Evolutionary conservation across 2,888 invertebrate species (phyloP).

Genomic region (Yponomeuta sedellus): DNA sequence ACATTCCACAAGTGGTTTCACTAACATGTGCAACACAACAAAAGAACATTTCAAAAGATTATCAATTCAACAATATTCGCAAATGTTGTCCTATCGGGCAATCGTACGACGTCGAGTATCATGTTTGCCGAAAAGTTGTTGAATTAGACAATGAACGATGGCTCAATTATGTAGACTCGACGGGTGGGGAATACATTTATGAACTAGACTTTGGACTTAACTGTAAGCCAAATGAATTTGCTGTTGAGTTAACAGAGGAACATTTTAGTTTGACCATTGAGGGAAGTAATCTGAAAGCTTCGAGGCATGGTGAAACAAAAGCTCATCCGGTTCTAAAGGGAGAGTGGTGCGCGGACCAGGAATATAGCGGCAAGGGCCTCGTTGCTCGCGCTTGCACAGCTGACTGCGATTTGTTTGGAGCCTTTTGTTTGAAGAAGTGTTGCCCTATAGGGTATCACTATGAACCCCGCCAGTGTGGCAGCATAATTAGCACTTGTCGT

Average conservation of each 20-base stretch:
- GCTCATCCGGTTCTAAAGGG: conserved; percentile 29
- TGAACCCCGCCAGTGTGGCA: conserved; percentile 42
- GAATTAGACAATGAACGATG: conserved; percentile 33
- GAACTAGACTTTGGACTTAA: conserved; percentile 46
- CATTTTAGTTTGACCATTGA: conserved; percentile 40
- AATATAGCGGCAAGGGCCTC: conserved; percentile 31
- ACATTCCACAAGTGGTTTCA: conserved; percentile 49
- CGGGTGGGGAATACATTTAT: conserved; percentile 38
- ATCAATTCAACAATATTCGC: conserved; percentile 33
- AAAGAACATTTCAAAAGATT: neutral
- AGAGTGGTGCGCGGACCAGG: conserved; percentile 66
- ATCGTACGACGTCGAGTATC: conserved; percentile 47
- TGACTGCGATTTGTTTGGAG: conserved; percentile 46
- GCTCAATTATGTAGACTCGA: conserved; percentile 33
- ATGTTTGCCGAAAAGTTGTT: conserved; percentile 42
- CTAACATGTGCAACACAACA: conserved; percentile 32
- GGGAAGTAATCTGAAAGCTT: conserved; percentile 41
- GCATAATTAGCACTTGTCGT: conserved; percentile 47
- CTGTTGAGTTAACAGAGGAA: conserved; percentile 45
- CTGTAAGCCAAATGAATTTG: conserved; percentile 53
- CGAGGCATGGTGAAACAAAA: conserved; percentile 30
- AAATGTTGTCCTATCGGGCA: conserved; percentile 62
- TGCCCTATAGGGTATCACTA: conserved; percentile 73
- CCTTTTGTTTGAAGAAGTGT: conserved; percentile 70
- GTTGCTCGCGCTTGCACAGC: conserved; percentile 54